A percentile compares a stretch with the other conserved stretches of the same genome.
Conservation (phyloP, 2,888 invertebrate species). For the Himalopsyche japonica region DNA sequence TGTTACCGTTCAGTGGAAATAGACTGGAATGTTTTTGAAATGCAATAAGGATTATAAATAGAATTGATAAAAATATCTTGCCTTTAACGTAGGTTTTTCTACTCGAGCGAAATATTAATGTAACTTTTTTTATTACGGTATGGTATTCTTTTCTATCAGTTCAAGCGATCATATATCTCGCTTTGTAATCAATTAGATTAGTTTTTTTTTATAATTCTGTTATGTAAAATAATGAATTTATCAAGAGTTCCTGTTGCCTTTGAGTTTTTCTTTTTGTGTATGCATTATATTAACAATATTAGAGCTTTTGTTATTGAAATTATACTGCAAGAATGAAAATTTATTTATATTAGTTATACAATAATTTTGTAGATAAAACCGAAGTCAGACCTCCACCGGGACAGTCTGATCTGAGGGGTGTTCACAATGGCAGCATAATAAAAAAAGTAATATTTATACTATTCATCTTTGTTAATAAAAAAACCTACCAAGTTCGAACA, state of each 20-base stretch:
- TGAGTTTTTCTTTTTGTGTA: not conserved
- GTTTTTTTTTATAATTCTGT: not conserved
- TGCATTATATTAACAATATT: not conserved
- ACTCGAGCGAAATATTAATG: not conserved
- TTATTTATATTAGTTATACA: not conserved
- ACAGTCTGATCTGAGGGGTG: not conserved
- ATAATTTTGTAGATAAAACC: not conserved
- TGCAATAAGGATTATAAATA: not conserved
- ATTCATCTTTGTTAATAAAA: not conserved
- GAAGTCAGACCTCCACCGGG: not conserved
- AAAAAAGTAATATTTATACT: not conserved
- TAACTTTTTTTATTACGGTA: not conserved
- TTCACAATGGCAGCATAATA: not conserved
- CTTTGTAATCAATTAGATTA: not conserved
- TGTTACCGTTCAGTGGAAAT: not conserved
- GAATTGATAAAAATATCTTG: not conserved
- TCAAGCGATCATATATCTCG: not conserved
- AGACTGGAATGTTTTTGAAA: not conserved
- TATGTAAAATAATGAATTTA: conserved; percentile 1
- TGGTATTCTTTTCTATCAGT: not conserved
- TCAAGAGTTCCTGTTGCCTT: conserved; percentile 19
- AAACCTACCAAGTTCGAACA: not conserved
- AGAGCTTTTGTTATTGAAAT: not conserved
- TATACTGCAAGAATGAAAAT: not conserved
- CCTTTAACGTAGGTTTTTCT: not conserved